Percentiles rank a stretch among this genome's conserved stretches.
phyloP scores from a whole-genome alignment of 2,888 invertebrate genomes.

The Agapetus fuscipes region DNA sequence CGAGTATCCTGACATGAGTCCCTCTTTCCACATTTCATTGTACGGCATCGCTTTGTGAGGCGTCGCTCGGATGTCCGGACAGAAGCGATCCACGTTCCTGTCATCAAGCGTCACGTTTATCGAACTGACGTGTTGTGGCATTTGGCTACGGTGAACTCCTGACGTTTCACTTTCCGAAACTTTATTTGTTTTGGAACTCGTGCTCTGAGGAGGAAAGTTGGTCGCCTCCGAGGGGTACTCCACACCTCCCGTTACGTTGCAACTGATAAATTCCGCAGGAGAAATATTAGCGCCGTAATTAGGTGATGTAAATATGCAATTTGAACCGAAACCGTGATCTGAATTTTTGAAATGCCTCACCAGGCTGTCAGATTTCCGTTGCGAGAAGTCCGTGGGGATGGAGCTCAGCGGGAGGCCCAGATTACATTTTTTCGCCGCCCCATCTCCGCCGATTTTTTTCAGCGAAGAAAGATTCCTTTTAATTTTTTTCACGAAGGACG shows the following conservation, averaged over 20 bases:
- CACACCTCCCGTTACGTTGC: slow-evolving; percentile 35
- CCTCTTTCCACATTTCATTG: slow-evolving; percentile 42
- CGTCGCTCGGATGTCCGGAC: slow-evolving; percentile 27
- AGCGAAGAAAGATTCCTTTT: slow-evolving; percentile 43
- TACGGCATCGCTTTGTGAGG: slow-evolving; percentile 32
- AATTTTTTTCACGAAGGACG: slow-evolving; percentile 42
- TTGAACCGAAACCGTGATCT: slow-evolving; percentile 34
- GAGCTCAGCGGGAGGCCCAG: slow-evolving; percentile 42
- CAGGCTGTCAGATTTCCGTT: slow-evolving; percentile 38
- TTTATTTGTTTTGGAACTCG: slow-evolving; percentile 8
- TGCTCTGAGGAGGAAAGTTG: slow-evolving; percentile 5
- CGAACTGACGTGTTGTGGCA: slow-evolving; percentile 10
- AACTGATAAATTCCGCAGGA: slow-evolving; percentile 38
- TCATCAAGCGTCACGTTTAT: slow-evolving; percentile 30
- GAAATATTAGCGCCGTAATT: slow-evolving; percentile 35
- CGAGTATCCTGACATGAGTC: slow-evolving; percentile 30
- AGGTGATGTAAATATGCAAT: slow-evolving; percentile 36
- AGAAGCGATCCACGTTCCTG: slow-evolving; percentile 33
- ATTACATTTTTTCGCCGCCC: slow-evolving; percentile 40
- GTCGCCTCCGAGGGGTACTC: slow-evolving; percentile 29
- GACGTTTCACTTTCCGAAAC: slow-evolving; percentile 9
- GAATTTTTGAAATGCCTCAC: slow-evolving; percentile 14
- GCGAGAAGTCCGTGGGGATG: slow-evolving; percentile 41
- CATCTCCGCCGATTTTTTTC: slow-evolving; percentile 42
- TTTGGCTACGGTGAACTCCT: slow-evolving; percentile 9